These are phyloP conservation scores for Clitarchus hookeri DNA, from an alignment of 2,888 invertebrate genomes.

Conservation along the genomic window DNA sequence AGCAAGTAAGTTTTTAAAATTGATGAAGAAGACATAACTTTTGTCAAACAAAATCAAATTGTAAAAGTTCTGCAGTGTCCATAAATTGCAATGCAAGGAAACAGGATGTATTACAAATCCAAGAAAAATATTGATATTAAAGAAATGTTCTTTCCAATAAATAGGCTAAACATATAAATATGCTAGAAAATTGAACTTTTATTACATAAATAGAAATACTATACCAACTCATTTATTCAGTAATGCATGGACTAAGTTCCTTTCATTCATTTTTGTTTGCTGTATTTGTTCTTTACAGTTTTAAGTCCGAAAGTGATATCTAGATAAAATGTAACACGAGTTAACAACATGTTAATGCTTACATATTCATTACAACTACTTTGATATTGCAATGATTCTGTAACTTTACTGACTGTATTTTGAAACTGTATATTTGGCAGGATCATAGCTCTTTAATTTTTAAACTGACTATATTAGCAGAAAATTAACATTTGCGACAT, in stretches of 20 bases:
- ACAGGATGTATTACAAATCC: not conserved
- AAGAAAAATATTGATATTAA: not conserved
- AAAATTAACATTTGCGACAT: not conserved
- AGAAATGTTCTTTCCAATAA: not conserved
- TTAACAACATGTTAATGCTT: not conserved
- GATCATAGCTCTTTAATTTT: not conserved
- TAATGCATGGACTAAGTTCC: not conserved
- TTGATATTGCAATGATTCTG: not conserved
- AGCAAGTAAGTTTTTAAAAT: not conserved
- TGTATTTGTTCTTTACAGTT: not conserved
- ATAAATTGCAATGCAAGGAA: not conserved
- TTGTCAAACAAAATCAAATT: not conserved
- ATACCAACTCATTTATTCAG: not conserved
- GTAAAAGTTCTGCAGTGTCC: not conserved
- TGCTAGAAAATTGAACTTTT: not conserved
- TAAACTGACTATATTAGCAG: conserved; percentile 7
- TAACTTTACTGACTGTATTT: not conserved
- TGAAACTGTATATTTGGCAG: not conserved
- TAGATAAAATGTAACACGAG: not conserved
- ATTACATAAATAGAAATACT: not conserved
- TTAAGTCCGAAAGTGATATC: not conserved
- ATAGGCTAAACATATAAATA: not conserved
- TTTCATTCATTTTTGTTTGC: not conserved
- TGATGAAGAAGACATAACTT: not conserved
- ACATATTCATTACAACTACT: not conserved